phyloP scores from a whole-genome alignment of 2,113 vertebrate genomes.

The Uropsilus gracilis region DNA sequence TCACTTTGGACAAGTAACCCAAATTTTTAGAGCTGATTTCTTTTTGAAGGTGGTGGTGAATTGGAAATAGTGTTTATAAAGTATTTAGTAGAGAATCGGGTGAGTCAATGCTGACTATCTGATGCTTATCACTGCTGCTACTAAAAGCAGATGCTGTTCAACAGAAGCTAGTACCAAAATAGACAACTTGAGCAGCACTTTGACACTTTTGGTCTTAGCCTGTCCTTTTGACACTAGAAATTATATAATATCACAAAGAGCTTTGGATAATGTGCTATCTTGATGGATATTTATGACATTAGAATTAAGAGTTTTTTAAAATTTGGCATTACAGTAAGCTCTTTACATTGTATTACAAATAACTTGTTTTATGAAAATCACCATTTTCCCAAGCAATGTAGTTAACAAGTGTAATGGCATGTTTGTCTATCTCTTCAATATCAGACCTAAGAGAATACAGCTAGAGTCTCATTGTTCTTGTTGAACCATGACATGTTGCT shows the following conservation, averaged over 20 bases:
- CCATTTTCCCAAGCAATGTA: background rate
- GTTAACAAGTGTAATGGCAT: too few species aligned
- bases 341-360: background rate
- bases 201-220: background rate
- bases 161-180: background rate
- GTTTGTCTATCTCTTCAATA: background rate
- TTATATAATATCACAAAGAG: background rate
- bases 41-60: background rate
- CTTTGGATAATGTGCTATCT: background rate
- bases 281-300: background rate
- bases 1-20: background rate
- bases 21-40: background rate
- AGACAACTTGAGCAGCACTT: background rate
- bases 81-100: fast-evolving
- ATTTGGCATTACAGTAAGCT: background rate
- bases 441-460: background rate
- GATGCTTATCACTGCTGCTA: too few species aligned
- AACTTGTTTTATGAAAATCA: constrained; percentile 1
- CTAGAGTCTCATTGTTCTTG: background rate
- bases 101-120: fast-evolving
- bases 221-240: background rate
- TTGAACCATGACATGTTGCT: fast-evolving
- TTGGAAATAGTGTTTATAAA: background rate
- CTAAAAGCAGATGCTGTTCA: background rate
- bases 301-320: background rate